These are phyloP conservation scores for Nasonia vitripennis DNA, from an alignment of 1,140 invertebrate species.

Conservation along the genomic window DNA sequence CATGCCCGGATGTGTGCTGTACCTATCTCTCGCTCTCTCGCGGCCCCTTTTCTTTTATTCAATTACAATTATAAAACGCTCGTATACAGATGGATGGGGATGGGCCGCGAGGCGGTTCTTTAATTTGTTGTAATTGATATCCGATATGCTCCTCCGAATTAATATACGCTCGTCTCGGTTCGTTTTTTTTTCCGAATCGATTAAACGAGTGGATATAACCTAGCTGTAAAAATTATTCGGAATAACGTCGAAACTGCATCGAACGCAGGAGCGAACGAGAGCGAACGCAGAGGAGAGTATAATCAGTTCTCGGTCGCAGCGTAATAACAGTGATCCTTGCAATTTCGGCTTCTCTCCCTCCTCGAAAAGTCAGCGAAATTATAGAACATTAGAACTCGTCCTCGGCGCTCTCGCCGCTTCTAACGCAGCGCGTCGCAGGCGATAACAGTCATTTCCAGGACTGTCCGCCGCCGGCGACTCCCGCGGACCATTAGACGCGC, in stretches of 20 bases:
- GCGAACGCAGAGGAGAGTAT: conserved; percentile 59
- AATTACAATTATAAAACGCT: neutral
- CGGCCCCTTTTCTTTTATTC: neutral
- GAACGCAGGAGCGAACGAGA: neutral
- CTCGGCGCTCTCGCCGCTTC: neutral
- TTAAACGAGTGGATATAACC: no score
- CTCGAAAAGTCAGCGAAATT: conserved; percentile 73
- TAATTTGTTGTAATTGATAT: neutral
- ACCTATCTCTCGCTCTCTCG: neutral
- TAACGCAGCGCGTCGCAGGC: conserved; percentile 1
- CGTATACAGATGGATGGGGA: neutral
- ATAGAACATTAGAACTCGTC: conserved; percentile 70
- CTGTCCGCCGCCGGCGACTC: neutral
- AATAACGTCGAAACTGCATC: no score
- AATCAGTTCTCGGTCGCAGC: conserved; percentile 69
- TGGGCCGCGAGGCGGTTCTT: neutral
- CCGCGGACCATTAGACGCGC: conserved; percentile 5
- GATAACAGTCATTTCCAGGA: conserved; percentile 1
- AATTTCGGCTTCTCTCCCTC: conserved; percentile 1
- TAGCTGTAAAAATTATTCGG: no score
- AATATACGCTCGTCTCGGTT: no score
- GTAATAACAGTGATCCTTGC: conserved; percentile 73
- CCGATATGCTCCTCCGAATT: no score
- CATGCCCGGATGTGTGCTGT: neutral
- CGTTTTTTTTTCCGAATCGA: no score